Base-by-base conservation (phyloP, 2,888 invertebrate genomes). In the Drosophila differens region DNA sequence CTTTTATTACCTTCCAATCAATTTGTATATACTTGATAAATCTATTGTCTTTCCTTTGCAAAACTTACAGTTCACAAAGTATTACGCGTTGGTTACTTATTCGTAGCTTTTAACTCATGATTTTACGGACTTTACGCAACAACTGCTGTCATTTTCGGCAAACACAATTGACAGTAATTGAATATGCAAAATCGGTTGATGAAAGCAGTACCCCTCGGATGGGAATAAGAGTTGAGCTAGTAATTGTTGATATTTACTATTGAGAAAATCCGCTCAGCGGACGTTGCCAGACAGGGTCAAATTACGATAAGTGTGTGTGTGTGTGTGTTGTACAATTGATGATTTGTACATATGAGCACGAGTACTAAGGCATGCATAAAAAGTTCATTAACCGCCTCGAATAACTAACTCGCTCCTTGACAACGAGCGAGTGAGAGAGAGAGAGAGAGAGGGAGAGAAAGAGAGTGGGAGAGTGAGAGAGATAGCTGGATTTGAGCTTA, bases 251-350 rank as follows among this genome's bases (percentile, higher is more conserved):
- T 57, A 37, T 63, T 66, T 30, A n/a, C 64, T 30, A 10, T 58
- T 66, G 33, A 55, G 37, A 57, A 57, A 65, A 63, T 55, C 62
- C 69, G 59, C 41, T 41, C 62, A 67, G 60, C 80, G 32, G 70
- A 68, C 71, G 54, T 68, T 71, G 67, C 64, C 64, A 74, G 78
- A 66, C 65, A 52, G 63, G 41, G 33, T 49, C 51, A 76, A 75
- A 75, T 59, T 71, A 49, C 65, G 37, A 25, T 41, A n/a, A 30
- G 35, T 58, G 52, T 52, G 44, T n/a, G 55, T 52, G 44, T n/a
- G 55, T 62, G 58, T 58, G 32, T 57, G 33, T 25, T 52, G 61
- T 74, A 68, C 75, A 75, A 82, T 81, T 79, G 82, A 78, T 70
- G 70, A 62, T 52, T 55, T 55, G 64, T 61, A 67, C 61, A 70